A percentile compares a stretch with the other conserved stretches of the same genome.
phyloP scores from a whole-genome alignment of 2,888 invertebrate species.

The Selenia dentaria region DNA sequence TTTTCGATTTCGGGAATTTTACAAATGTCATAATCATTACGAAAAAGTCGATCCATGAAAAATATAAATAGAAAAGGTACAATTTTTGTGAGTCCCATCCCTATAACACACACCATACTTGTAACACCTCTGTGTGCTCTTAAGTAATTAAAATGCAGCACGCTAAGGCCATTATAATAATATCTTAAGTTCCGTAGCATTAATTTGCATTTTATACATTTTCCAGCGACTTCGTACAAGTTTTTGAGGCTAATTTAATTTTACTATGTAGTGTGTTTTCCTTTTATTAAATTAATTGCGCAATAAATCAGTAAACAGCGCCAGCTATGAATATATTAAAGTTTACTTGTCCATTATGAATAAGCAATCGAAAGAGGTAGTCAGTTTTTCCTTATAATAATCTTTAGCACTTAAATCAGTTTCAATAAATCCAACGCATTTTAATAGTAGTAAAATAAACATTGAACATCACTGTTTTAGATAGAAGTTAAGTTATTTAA shows the following conservation, averaged over 20 bases:
- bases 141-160: constrained; percentile 43
- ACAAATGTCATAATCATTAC: no score
- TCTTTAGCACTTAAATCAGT: no score
- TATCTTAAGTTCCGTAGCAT: constrained; percentile 35
- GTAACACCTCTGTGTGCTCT: no score
- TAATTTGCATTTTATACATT: constrained; percentile 33
- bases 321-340: constrained; percentile 13
- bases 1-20: no score
- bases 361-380: constrained; percentile 4
- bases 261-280: constrained; percentile 18
- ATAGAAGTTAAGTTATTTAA: no score
- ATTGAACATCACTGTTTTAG: no score
- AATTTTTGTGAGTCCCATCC: no score
- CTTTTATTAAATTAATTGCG: constrained; percentile 12
- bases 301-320: constrained; percentile 15
- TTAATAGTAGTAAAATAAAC: no score
- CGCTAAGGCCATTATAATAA: constrained; percentile 38
- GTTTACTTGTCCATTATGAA: constrained; percentile 8
- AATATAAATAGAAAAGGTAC: no score
- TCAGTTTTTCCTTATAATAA: neutral
- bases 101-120: no score
- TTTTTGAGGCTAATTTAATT: constrained; percentile 22
- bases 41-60: no score
- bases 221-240: constrained; percentile 30
- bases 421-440: no score